These are phyloP conservation scores for Phataginus tetradactyla DNA, from an alignment of 2,797 vertebrate genomes.

Conservation along the genomic window DNA sequence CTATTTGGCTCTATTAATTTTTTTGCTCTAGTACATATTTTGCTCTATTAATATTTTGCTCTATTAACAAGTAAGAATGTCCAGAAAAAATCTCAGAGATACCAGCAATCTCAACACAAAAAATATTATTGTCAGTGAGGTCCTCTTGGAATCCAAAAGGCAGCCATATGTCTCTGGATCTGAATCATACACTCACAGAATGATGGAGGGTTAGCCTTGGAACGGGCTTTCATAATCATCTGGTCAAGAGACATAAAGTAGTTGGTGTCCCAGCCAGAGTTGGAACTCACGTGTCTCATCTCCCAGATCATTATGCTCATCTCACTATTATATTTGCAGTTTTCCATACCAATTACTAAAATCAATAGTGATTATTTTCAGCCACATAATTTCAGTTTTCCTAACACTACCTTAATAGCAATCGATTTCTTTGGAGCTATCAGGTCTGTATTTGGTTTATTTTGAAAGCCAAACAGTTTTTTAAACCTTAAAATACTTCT, in stretches of 20 bases:
- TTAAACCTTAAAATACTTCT: conserved; percentile 72
- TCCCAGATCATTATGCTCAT: background rate
- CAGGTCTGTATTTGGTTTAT: conserved; percentile 65
- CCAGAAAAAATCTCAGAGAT: background rate
- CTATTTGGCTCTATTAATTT: background rate
- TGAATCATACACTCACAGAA: background rate
- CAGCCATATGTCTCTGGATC: background rate
- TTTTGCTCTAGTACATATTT: background rate
- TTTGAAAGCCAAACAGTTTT: conserved; percentile 77
- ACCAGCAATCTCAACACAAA: conserved; percentile 23
- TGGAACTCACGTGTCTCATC: background rate
- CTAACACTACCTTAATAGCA: conserved; percentile 50
- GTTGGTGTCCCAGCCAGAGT: background rate
- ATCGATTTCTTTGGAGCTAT: conserved; percentile 61
- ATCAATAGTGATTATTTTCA: conserved; percentile 56
- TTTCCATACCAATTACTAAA: conserved; percentile 25
- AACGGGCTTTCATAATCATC: background rate
- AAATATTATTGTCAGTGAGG: background rate
- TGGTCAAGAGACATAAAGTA: background rate
- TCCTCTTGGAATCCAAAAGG: background rate
- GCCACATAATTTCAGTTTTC: conserved; percentile 52
- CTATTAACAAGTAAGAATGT: conserved; percentile 39
- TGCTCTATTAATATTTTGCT: background rate
- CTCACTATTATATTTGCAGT: background rate
- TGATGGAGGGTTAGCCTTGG: background rate